Conservation (phyloP, 2,888 invertebrate genomes). For the Philopedon plagiatum region DNA sequence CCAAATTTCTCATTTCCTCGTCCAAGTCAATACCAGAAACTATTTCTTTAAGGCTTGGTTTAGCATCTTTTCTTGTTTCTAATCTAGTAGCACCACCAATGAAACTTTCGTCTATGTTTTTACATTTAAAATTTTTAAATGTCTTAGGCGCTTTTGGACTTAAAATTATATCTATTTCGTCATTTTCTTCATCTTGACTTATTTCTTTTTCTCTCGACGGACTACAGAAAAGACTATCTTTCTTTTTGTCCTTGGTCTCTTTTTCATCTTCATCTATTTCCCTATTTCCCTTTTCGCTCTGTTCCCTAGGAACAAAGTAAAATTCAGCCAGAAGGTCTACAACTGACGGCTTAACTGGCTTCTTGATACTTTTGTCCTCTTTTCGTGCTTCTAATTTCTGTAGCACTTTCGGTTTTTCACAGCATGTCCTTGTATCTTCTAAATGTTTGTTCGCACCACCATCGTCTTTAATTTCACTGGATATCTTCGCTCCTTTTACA, state of each 20-base stretch:
- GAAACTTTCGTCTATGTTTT: not conserved
- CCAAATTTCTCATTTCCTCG: not conserved
- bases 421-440: no score
- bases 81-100: not conserved
- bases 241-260: not conserved
- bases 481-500: no score
- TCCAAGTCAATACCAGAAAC: slow-evolving; percentile 1
- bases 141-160: not conserved
- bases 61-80: not conserved
- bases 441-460: not conserved
- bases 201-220: no score
- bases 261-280: not conserved
- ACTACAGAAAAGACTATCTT: no score
- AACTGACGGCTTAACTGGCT: not conserved
- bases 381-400: not conserved
- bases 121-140: not conserved
- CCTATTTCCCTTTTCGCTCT: not conserved
- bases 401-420: no score
- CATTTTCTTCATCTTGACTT: not conserved
- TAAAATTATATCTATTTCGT: not conserved
- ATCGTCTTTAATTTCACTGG: no score
- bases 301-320: slow-evolving; percentile 20
- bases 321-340: not conserved
- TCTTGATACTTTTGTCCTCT: not conserved
- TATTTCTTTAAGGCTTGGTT: slow-evolving; percentile 2